These are phyloP conservation scores for Halcyon chelicuti DNA, from an alignment of 2,797 vertebrate genomes.

Conservation along the genomic window DNA sequence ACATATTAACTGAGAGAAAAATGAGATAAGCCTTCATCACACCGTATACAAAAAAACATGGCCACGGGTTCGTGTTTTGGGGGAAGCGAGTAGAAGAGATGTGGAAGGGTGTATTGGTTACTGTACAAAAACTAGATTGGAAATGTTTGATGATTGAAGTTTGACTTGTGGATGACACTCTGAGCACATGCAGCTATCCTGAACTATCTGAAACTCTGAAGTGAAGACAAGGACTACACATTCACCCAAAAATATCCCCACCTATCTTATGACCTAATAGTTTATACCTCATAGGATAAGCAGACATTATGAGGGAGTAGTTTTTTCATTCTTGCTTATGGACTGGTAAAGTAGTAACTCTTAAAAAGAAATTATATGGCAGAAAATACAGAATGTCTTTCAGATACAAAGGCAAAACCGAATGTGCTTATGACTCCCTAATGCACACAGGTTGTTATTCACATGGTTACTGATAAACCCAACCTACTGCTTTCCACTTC, in stretches of 20 bases:
- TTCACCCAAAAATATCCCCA: background rate
- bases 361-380: background rate
- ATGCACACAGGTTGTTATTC: background rate
- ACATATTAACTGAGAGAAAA: background rate
- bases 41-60: accelerated
- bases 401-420: background rate
- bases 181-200: background rate
- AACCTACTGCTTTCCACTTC: background rate
- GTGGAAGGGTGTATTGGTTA: background rate
- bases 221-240: background rate
- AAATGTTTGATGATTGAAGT: background rate
- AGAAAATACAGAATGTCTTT: background rate
- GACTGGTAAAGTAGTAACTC: background rate
- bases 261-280: background rate
- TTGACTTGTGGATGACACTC: background rate
- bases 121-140: background rate
- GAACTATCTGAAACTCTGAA: background rate
- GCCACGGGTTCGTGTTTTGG: background rate
- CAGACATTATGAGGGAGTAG: background rate
- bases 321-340: background rate
- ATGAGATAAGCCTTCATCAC: background rate
- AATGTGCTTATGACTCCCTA: background rate
- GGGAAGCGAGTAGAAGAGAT: background rate
- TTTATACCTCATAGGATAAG: accelerated
- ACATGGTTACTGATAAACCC: background rate